Evolutionary conservation across 1,140 invertebrate genomes (phyloP).

Genomic region (Trachymyrmex septentrionalis): DNA sequence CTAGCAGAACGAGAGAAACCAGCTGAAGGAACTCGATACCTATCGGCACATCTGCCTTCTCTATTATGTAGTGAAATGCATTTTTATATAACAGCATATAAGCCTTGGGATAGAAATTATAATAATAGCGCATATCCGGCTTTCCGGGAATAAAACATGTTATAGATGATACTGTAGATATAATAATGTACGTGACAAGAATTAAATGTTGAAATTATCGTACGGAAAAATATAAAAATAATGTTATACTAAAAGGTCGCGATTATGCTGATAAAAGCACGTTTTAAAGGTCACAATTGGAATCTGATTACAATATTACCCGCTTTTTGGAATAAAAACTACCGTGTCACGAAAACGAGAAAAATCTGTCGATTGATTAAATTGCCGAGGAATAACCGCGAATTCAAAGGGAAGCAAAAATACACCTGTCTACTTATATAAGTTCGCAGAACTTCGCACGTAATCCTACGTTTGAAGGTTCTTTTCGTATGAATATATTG

Average conservation of each 20-base stretch:
- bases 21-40: slow-evolving; percentile 36
- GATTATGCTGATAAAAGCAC: neutral
- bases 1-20: neutral
- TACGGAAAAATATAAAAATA: neutral
- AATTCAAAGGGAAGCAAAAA: slow-evolving; percentile 14
- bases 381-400: slow-evolving; percentile 14
- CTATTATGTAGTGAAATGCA: neutral
- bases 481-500: slow-evolving; percentile 64
- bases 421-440: slow-evolving; percentile 66
- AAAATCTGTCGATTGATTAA: slow-evolving; percentile 49
- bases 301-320: neutral
- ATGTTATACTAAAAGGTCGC: neutral
- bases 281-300: neutral
- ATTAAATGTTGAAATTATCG: neutral
- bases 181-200: neutral
- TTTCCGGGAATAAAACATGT: neutral
- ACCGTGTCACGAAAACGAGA: slow-evolving; percentile 1
- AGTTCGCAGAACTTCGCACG: slow-evolving; percentile 49
- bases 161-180: neutral
- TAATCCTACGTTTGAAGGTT: slow-evolving; percentile 64
- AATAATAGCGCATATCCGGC: neutral
- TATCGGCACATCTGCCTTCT: slow-evolving; percentile 34
- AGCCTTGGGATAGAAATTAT: slow-evolving; percentile 10
- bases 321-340: slow-evolving; percentile 1
- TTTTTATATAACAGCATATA: neutral